A percentile compares a stretch with the other conserved stretches of the same genome.
These are phyloP conservation scores for Phylloscopus collybita DNA, from an alignment of 2,797 vertebrate species.

Conservation along the genomic window DNA sequence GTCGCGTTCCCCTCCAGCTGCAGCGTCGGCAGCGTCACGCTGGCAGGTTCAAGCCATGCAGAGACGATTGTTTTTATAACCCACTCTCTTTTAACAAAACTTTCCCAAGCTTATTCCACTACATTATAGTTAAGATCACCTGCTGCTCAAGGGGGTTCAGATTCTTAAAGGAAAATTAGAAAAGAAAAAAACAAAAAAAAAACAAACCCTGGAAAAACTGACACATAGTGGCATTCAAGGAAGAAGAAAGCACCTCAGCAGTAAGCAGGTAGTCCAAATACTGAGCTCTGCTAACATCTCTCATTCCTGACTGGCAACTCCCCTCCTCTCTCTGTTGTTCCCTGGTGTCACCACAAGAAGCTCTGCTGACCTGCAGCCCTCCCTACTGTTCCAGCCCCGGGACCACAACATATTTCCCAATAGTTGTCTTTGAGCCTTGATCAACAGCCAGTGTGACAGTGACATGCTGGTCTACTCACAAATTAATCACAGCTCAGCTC, in stretches of 20 bases:
- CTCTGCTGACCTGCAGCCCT: background rate
- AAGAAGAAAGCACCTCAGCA: background rate
- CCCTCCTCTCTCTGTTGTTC: background rate
- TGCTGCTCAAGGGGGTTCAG: background rate
- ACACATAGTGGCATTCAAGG: background rate
- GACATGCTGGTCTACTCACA: background rate
- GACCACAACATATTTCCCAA: background rate
- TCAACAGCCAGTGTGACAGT: background rate
- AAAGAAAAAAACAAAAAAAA: background rate
- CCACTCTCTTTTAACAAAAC: conserved; percentile 48
- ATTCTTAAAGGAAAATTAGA: background rate
- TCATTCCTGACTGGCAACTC: background rate
- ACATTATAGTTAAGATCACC: conserved; percentile 2
- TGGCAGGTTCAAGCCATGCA: conserved; percentile 42
- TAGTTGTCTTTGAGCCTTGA: background rate
- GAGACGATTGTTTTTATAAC: conserved; percentile 61
- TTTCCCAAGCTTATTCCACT: conserved; percentile 57
- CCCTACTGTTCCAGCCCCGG: background rate
- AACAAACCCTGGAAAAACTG: background rate
- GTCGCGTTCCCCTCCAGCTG: background rate
- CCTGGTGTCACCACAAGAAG: background rate
- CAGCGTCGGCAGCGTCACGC: background rate
- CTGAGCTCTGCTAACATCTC: background rate
- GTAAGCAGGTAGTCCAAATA: background rate
- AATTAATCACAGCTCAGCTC: background rate